Conservation (phyloP, 2,888 invertebrate genomes). For the Xylota segnis region DNA sequence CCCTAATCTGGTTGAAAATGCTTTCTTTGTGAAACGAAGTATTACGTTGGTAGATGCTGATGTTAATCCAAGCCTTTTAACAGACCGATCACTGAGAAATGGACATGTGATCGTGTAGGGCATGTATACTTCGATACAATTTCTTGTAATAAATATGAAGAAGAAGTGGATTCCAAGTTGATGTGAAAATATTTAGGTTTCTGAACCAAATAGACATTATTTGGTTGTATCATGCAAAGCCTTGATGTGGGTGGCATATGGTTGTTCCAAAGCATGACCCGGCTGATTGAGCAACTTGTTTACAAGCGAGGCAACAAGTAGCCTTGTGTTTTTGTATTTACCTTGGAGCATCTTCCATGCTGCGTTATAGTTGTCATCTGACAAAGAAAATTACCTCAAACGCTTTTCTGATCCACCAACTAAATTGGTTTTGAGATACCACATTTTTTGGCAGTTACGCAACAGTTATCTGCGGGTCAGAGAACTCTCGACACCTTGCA, state of each 20-base stretch:
- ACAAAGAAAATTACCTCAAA: neutral
- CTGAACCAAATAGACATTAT: too few species aligned
- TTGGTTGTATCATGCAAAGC: too few species aligned
- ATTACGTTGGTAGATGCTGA: too few species aligned
- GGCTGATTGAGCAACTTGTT: conserved; percentile 1
- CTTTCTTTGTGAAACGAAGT: neutral
- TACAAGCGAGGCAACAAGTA: neutral
- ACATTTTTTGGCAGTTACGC: neutral
- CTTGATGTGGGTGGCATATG: too few species aligned
- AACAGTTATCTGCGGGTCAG: neutral
- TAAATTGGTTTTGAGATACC: neutral
- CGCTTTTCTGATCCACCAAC: neutral
- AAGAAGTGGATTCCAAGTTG: too few species aligned
- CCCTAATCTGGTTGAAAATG: neutral
- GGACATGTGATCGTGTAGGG: too few species aligned
- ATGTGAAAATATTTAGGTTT: too few species aligned
- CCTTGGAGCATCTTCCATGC: neutral
- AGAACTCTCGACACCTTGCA: neutral
- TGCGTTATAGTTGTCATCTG: conserved; percentile 1
- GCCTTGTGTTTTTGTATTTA: neutral
- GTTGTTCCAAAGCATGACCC: too few species aligned
- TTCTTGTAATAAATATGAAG: too few species aligned
- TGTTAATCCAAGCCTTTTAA: too few species aligned
- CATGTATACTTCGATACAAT: too few species aligned
- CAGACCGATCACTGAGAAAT: too few species aligned